phyloP scores from a whole-genome alignment of 2,113 vertebrate species.

The Picathartes gymnocephalus region DNA sequence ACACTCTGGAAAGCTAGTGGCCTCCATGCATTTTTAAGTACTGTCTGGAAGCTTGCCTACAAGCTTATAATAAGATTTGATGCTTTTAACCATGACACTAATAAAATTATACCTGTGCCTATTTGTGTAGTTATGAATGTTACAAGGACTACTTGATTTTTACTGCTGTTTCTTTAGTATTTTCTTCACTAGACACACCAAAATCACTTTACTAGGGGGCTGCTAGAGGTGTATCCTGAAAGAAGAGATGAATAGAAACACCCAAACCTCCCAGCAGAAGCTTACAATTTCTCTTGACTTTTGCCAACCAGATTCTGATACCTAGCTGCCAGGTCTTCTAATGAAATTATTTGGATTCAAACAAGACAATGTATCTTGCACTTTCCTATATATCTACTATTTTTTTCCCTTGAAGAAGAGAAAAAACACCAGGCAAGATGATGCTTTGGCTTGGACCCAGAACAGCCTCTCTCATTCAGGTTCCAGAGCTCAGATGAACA shows the following conservation, averaged over 20 bases:
- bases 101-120: accelerated
- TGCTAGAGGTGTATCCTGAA: neutral
- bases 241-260: neutral
- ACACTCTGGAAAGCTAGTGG: neutral
- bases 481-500: neutral
- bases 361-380: neutral
- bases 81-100: neutral
- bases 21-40: neutral
- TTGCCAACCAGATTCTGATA: neutral
- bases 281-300: neutral
- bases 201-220: neutral
- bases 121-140: neutral
- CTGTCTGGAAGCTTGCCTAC: neutral
- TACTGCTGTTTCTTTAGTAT: neutral
- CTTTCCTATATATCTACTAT: neutral
- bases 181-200: neutral
- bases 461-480: neutral
- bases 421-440: neutral
- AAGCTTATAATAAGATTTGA: neutral
- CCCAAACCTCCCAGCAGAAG: neutral
- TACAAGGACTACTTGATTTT: neutral
- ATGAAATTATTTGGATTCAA: neutral
- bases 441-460: neutral
- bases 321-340: neutral
- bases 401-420: neutral